Evolutionary conservation across 2,797 vertebrate genomes (phyloP).

Genomic region (Apogon talboti): DNA sequence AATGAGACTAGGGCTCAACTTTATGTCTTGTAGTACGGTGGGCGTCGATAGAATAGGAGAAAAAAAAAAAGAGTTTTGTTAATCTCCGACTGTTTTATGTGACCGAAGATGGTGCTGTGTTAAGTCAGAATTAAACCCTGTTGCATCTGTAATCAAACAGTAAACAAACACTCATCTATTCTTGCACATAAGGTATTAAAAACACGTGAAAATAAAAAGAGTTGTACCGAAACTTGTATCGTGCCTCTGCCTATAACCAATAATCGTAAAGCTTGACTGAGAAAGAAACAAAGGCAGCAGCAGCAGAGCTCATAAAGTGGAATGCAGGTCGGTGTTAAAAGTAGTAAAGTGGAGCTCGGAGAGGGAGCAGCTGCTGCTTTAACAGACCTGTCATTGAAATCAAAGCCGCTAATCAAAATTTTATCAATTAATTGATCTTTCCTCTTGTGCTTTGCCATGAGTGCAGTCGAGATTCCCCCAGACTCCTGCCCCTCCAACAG

Average conservation of each 20-base stretch:
- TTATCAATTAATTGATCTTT: conserved; percentile 79
- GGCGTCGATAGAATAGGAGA: too few species aligned
- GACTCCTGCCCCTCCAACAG: conserved; percentile 60
- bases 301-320: conserved; percentile 21
- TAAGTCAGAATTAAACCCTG: conserved; percentile 3
- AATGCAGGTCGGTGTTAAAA: conserved; percentile 35
- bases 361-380: conserved; percentile 58
- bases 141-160: conserved; percentile 16
- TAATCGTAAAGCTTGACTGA: neutral
- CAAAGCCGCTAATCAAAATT: conserved; percentile 77
- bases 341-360: conserved; percentile 21
- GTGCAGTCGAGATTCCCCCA: conserved; percentile 60
- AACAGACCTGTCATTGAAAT: conserved; percentile 76
- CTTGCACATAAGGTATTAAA: neutral
- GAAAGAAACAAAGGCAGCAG: conserved; percentile 15
- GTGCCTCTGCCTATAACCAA: neutral
- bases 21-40: neutral
- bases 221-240: neutral
- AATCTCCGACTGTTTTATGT: too few species aligned
- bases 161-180: conserved; percentile 12
- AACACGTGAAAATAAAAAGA: conserved; percentile 10
- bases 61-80: too few species aligned
- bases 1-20: neutral
- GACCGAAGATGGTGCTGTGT: too few species aligned
- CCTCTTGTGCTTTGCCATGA: conserved; percentile 70